Conservation (phyloP, 2,888 invertebrate genomes). For the Chloroclysta siterata region DNA sequence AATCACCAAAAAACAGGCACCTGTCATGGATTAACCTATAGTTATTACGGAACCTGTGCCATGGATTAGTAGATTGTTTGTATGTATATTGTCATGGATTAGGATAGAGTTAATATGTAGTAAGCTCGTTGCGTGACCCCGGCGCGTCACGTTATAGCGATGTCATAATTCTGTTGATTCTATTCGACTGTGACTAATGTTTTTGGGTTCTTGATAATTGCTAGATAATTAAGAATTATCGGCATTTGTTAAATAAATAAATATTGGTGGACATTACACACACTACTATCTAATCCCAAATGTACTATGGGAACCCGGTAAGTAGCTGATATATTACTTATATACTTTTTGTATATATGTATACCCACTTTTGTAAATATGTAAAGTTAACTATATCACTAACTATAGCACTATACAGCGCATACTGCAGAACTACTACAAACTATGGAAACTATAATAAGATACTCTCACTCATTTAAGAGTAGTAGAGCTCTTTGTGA, state of each 20-base stretch:
- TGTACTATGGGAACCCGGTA: too few relatives aligned
- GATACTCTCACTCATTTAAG: too few relatives aligned
- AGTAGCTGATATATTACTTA: too few relatives aligned
- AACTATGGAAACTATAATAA: too few relatives aligned
- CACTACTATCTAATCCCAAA: too few relatives aligned
- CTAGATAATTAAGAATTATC: constrained; percentile 46
- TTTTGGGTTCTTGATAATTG: constrained; percentile 63
- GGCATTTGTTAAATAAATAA: background rate
- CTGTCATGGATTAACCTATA: constrained; percentile 38
- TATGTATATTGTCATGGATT: constrained; percentile 18
- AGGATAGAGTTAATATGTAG: constrained; percentile 15
- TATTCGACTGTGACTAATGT: constrained; percentile 73
- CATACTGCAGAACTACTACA: too few relatives aligned
- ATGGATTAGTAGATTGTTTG: constrained; percentile 19
- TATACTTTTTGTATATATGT: too few relatives aligned
- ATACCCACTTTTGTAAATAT: too few relatives aligned
- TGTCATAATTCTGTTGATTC: constrained; percentile 80
- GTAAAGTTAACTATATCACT: too few relatives aligned
- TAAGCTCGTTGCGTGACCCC: constrained; percentile 49
- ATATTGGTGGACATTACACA: background rate
- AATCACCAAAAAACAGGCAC: constrained; percentile 80
- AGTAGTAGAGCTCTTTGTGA: too few relatives aligned
- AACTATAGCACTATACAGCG: too few relatives aligned
- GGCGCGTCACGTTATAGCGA: constrained; percentile 65
- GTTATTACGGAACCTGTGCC: constrained; percentile 23